Evolutionary conservation across 2,888 invertebrate species (phyloP).

Genomic region (Hemithea aestivaria): DNA sequence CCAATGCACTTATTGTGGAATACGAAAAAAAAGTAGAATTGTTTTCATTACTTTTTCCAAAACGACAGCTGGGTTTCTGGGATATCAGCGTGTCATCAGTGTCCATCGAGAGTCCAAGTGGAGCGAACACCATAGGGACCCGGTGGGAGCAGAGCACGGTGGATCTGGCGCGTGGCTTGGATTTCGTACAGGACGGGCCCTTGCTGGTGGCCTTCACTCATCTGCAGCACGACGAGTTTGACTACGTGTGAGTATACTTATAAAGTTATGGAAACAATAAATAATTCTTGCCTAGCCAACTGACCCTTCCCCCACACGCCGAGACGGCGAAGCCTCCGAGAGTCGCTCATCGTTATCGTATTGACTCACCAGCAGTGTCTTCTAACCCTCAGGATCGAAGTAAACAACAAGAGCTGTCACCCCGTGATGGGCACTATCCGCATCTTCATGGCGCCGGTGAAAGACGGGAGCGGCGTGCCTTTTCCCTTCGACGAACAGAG

Average conservation of each 20-base stretch:
- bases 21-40: too few species aligned
- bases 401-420: conserved; percentile 76
- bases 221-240: conserved; percentile 83
- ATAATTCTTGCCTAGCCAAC: too few species aligned
- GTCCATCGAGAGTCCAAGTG: conserved; percentile 71
- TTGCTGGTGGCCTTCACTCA: conserved; percentile 86
- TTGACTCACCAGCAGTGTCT: too few species aligned
- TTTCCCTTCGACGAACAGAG: conserved; percentile 72
- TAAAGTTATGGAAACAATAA: too few species aligned
- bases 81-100: conserved; percentile 79
- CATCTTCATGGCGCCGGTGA: conserved; percentile 84
- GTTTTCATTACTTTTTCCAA: too few species aligned
- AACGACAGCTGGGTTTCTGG: conserved; percentile 82
- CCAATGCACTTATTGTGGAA: too few species aligned
- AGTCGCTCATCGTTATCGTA: too few species aligned
- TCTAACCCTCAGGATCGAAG: conserved; percentile 60
- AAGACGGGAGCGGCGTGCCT: conserved; percentile 50
- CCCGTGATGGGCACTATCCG: conserved; percentile 81
- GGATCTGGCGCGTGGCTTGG: conserved; percentile 88
- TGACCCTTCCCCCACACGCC: too few species aligned
- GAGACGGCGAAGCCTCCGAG: too few species aligned
- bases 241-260: conserved; percentile 70
- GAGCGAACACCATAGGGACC: conserved; percentile 81
- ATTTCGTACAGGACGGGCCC: conserved; percentile 87
- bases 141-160: conserved; percentile 90